Base-by-base conservation (phyloP, 2,113 vertebrate genomes). In the Megalops atlanticus region DNA sequence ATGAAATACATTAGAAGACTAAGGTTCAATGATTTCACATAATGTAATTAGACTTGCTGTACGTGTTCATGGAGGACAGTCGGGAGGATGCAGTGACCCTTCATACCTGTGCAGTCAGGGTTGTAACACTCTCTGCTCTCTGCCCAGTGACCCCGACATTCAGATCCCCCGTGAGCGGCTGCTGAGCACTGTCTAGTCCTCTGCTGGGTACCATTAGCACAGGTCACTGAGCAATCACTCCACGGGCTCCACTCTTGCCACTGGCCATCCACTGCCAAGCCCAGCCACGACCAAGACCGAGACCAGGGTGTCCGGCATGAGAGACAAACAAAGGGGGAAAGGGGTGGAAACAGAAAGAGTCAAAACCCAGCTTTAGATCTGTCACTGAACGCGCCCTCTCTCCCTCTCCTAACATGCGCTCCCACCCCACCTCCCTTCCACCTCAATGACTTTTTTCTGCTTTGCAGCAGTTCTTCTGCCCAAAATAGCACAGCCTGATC, bases 211-310 rank as follows among this genome's bases (percentile, higher is more conserved):
- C 98, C 98, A 8, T 99, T 99, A 64, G 97, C 96, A 89, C 98
- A 99, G 5, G 97, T 98, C 92, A 98, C 98, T 0, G 98, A 99
- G 89, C 98, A 99, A 88, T 97, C 96, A 86, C 97, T 98, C 98
- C 98, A 99, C 0, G 95, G 88, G 84, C 96, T 99, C 98, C 98
- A 99, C 89, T 99, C 98, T 86, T 99, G 97, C 98, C 98, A 99
- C 92, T 99, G 97, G 76, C 98, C 98, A 43, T 99, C 98, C 85
- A 99, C 98, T 99, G 94, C 78, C 85, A 84, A 86, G 86, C 78
- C 74, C 89, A 91, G 87, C 86, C 89, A 90, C n/a, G n/a, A n/a
- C n/a, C n/a, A n/a, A n/a, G n/a, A n/a, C n/a, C n/a, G n/a, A n/a
- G 85, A 89, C 89, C 86, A 88, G 85, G 84, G 90, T 85, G 86